Base-by-base conservation (phyloP, 2,113 vertebrate species). In the Archocentrus centrarchus region DNA sequence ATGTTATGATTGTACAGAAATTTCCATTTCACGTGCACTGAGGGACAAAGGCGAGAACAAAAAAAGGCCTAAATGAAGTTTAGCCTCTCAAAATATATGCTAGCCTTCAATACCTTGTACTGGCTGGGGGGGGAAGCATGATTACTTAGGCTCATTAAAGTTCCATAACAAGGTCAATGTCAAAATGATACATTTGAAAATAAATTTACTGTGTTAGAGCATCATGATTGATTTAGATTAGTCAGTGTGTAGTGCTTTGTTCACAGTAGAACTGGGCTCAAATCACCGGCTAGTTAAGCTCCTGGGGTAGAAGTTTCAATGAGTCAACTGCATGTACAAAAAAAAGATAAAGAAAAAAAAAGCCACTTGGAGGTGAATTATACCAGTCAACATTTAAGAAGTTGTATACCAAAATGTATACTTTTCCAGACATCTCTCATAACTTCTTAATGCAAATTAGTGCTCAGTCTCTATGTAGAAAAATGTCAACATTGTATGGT, bases 221-320 rank as follows among this genome's bases (percentile, higher is more conserved):
- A 83, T 93, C 86, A 91, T 87, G 81, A 86, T 91, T 93, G 89
- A 89, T 88, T 11, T 93, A 94, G 94, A 92, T 86, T 94, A 95
- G 89, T 94, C 73, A 73, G 83, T 88, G 91, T 93, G 85, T 94
- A 92, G 92, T 86, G 88, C 89, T 90, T 91, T 79, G 90, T 89
- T 89, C 81, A 93, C 86, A 78, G 88, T 92, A 92, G 91, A 88
- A 86, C 84, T 82, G 87, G 85, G 90, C 85, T 90, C 87, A 82
- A 82, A 83, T 91, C 92, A 87, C 82, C 62, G 41, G 83, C 87
- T 88, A 89, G 85, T 86, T 82, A 82, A 62, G 44, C 90, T 91
- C 87, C 86, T 85, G 63, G 76, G 77, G 50, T 79, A 76, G 79
- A 84, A 84, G 62, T 73, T 90, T 77, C 57, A 84, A 87, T 55